Evolutionary conservation across 1,140 invertebrate genomes (phyloP), one percentile per base, ranked within the genome.

Genomic region (Aplysia californica): DNA sequence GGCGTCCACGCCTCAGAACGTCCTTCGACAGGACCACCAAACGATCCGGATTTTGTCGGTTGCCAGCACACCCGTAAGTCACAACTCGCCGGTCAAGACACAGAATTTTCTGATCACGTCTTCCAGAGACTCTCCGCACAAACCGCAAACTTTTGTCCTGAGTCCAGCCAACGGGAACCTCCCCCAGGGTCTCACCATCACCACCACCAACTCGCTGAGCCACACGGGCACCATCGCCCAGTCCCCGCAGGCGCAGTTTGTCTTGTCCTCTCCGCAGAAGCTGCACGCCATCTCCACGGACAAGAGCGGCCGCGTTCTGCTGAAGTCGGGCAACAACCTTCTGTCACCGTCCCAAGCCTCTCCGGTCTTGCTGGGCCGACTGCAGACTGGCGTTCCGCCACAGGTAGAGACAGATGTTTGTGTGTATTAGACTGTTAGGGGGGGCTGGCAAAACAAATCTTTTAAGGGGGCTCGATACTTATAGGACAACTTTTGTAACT

Each of bases 341-440:
- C 59, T 78, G 26, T 82, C 83, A 15, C 84, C 84, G 20, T 84
- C 86, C 0, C 78, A 83, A 21, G 80, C 77, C 18, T 85, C 84
- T 3, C 85, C 86, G 2, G 85, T 86, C 10, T 77, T 87, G 23
- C 81, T 86, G 10, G 82, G 84, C 41, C 83, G 84, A 66, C 77
- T 86, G 70, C 83, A 86, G 36, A 85, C 82, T 72, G 84, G 82
- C 76, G 64, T 84, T 41, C 80, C 71, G 44, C 56, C 61, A 59
- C 75, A 76, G n/a, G 33, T 72, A 76, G 56, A n/a, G n/a, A n/a
- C n/a, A n/a, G n/a, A n/a, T n/a, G n/a, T n/a, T n/a, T n/a, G n/a
- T n/a, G n/a, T n/a, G n/a, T n/a, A n/a, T n/a, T n/a, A n/a, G n/a
- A n/a, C n/a, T n/a, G n/a, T n/a, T n/a, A n/a, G n/a, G n/a, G n/a